phyloP scores from a whole-genome alignment of 1,140 invertebrate species.

The Tyrophagus putrescentiae region DNA sequence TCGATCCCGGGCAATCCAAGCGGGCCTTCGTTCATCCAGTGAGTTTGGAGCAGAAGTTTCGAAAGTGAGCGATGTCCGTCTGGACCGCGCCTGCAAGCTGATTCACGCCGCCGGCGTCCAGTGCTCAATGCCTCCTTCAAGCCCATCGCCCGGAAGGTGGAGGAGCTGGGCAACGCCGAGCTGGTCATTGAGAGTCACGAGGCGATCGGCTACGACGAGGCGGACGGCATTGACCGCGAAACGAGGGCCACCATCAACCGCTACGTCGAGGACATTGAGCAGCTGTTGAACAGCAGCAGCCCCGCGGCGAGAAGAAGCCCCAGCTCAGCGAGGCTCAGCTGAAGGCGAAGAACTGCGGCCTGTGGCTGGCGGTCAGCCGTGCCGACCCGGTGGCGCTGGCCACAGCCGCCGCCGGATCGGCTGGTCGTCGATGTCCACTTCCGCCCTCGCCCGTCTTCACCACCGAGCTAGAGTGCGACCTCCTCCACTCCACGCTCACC shows the following conservation, averaged over 20 bases:
- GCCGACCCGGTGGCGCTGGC: neutral
- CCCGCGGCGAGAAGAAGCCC: neutral
- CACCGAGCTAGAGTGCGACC: slow-evolving; percentile 22
- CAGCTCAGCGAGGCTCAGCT: neutral
- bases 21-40: neutral
- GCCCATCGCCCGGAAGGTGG: neutral
- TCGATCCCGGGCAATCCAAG: slow-evolving; percentile 5
- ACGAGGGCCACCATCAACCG: neutral
- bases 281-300: neutral
- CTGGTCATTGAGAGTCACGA: neutral
- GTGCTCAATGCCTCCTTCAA: neutral
- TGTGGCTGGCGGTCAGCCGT: neutral
- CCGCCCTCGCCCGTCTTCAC: neutral
- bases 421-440: neutral
- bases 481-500: slow-evolving; percentile 21
- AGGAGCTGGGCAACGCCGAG: neutral
- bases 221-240: neutral
- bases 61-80: neutral
- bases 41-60: neutral
- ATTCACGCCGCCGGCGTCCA: neutral
- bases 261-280: neutral
- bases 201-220: neutral
- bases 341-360: neutral
- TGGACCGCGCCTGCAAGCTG: neutral
- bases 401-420: neutral